Evolutionary conservation across 1,140 invertebrate genomes (phyloP).

Genomic region (Myzus persicae): DNA sequence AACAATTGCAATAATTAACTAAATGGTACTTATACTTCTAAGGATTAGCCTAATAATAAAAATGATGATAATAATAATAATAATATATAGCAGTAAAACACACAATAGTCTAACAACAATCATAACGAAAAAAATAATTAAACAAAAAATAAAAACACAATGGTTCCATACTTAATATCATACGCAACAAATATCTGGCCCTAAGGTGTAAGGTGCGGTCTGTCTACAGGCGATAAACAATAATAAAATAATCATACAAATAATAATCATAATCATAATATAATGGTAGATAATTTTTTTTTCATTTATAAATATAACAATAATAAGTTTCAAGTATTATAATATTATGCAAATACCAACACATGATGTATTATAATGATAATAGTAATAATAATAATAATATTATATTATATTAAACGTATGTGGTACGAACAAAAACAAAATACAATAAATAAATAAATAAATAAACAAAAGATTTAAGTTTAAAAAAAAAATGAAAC

Average conservation of each 20-base stretch:
- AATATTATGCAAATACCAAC: background rate
- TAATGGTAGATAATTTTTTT: constrained; percentile 30
- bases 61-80: constrained; percentile 6
- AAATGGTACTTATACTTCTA: constrained; percentile 20
- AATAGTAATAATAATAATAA: background rate
- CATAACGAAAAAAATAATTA: constrained; percentile 42
- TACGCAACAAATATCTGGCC: constrained; percentile 37
- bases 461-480: background rate
- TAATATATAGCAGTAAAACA: constrained; percentile 52
- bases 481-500: background rate
- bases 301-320: constrained; percentile 31
- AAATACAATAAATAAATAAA: constrained; percentile 17
- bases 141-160: constrained; percentile 39
- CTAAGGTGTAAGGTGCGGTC: background rate
- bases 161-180: background rate
- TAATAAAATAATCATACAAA: constrained; percentile 25
- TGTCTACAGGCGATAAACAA: constrained; percentile 44
- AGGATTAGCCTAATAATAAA: constrained; percentile 38
- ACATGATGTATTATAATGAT: background rate
- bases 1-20: constrained; percentile 21
- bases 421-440: background rate
- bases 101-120: constrained; percentile 58
- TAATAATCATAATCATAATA: constrained; percentile 20
- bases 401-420: background rate
- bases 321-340: constrained; percentile 13